Conservation (phyloP, 2,113 vertebrate species). For the Rhinoderma darwinii region DNA sequence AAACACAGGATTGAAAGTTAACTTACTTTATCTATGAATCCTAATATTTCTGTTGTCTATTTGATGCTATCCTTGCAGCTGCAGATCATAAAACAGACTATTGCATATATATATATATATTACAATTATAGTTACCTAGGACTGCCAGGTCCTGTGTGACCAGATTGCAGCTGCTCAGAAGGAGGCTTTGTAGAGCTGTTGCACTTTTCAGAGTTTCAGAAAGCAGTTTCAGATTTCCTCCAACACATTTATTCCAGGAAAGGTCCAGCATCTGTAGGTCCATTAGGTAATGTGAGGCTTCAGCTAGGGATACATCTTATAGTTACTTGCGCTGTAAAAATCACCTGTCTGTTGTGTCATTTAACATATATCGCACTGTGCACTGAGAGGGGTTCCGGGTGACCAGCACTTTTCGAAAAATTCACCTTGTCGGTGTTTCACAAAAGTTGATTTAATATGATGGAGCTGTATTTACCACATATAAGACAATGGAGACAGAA, state of each 20-base stretch:
- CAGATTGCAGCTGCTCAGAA: slow-evolving; percentile 89
- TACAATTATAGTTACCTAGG: slow-evolving; percentile 73
- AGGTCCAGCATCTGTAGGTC: slow-evolving; percentile 80
- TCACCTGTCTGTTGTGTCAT: background rate
- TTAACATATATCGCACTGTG: background rate
- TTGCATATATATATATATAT: background rate
- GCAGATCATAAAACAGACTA: background rate
- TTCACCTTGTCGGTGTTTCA: background rate
- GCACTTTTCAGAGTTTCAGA: slow-evolving; percentile 75
- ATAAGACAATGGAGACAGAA: background rate
- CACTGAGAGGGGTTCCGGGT: background rate
- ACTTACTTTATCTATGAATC: too few relatives aligned
- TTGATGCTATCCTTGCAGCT: background rate
- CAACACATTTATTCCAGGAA: slow-evolving; percentile 90
- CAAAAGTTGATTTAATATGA: background rate
- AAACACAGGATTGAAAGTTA: too few relatives aligned
- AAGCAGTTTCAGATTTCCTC: slow-evolving; percentile 80
- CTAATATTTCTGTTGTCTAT: too few relatives aligned
- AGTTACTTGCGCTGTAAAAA: background rate
- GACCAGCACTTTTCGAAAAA: background rate
- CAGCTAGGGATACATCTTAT: slow-evolving; percentile 67
- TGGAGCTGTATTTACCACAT: background rate
- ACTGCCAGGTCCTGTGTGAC: slow-evolving; percentile 76
- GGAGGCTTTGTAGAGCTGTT: slow-evolving; percentile 74
- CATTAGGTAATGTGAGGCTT: slow-evolving; percentile 74